Conservation (phyloP, 2,888 invertebrate genomes). For the Urechis unicinctus region DNA sequence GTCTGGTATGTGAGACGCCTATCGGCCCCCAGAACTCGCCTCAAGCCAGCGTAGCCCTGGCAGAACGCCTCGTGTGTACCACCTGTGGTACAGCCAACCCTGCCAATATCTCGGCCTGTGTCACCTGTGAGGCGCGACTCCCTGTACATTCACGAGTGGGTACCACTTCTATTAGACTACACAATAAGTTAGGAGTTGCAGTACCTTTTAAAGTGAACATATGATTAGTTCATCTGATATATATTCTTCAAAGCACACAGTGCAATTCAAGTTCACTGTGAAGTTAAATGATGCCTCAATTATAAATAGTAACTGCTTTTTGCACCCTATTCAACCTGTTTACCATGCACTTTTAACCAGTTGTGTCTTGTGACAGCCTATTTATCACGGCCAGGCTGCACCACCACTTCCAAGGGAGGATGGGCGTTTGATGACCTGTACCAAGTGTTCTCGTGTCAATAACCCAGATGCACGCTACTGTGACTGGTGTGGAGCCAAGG, state of each 20-base stretch:
- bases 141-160: too few relatives aligned
- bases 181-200: too few relatives aligned
- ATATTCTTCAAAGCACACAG: background rate
- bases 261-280: background rate
- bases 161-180: too few relatives aligned
- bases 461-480: slow-evolving; percentile 44
- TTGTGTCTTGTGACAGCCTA: background rate
- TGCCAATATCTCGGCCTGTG: slow-evolving; percentile 26
- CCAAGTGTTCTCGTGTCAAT: slow-evolving; percentile 42
- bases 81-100: slow-evolving; percentile 39
- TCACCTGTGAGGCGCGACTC: slow-evolving; percentile 31
- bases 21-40: slow-evolving; percentile 40
- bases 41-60: slow-evolving; percentile 25
- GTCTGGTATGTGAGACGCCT: slow-evolving; percentile 47
- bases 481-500: slow-evolving; percentile 49
- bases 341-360: background rate
- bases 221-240: background rate
- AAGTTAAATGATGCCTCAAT: too few relatives aligned
- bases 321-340: background rate
- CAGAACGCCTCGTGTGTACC: slow-evolving; percentile 28
- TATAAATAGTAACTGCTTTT: background rate
- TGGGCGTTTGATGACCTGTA: slow-evolving; percentile 34
- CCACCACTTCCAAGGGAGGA: slow-evolving; percentile 24
- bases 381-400: slow-evolving; percentile 24
- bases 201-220: too few relatives aligned